Percentiles rank a stretch among this genome's conserved stretches.
Conservation (phyloP, 2,888 invertebrate genomes). For the Melanargia galathea region DNA sequence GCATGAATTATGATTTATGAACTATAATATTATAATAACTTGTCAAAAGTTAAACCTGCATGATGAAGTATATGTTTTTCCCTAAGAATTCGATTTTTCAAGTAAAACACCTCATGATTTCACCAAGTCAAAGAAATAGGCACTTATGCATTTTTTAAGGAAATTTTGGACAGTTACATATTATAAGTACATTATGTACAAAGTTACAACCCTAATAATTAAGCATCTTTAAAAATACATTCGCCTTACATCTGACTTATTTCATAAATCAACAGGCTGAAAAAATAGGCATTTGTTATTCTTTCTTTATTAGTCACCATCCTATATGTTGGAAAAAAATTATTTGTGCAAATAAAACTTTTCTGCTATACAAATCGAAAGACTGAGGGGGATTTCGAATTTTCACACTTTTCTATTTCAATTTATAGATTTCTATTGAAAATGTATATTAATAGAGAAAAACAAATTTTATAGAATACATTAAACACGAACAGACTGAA, state of each 20-base stretch:
- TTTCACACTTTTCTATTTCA: slow-evolving; percentile 73
- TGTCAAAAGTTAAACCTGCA: too few species aligned
- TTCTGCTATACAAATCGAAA: slow-evolving; percentile 54
- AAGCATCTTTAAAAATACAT: background rate
- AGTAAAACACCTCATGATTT: background rate
- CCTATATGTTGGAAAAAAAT: slow-evolving; percentile 44
- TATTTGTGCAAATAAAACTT: background rate
- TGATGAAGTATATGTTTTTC: too few species aligned
- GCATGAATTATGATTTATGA: background rate
- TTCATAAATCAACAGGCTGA: too few species aligned
- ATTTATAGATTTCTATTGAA: slow-evolving; percentile 58
- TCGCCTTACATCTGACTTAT: background rate
- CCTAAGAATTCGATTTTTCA: background rate
- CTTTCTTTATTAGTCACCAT: slow-evolving; percentile 48
- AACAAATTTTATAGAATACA: slow-evolving; percentile 36
- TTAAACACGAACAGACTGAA: slow-evolving; percentile 55
- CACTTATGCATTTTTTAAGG: background rate
- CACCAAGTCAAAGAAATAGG: background rate
- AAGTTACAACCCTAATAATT: background rate
- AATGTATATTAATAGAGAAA: slow-evolving; percentile 32
- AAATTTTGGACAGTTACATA: background rate
- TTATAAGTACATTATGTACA: too few species aligned
- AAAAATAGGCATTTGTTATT: too few species aligned
- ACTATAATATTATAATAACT: too few species aligned
- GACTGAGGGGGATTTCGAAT: slow-evolving; percentile 72